Percentiles rank a stretch among this genome's conserved stretches.
Evolutionary conservation across 1,140 invertebrate species (phyloP).

Genomic region (Copidosoma floridanum): DNA sequence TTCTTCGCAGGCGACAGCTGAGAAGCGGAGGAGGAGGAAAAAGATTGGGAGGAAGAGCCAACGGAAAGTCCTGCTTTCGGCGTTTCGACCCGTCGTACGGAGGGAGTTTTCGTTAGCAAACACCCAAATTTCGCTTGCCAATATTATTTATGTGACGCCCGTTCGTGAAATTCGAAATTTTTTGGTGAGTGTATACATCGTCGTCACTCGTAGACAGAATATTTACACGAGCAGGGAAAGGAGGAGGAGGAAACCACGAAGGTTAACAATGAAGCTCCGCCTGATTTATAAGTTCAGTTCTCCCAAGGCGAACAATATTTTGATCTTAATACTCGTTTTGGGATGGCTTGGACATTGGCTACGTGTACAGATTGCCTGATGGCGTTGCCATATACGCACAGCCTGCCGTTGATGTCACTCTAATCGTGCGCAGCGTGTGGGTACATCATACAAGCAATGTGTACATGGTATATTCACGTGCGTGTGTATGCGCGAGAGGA

Average conservation of each 20-base stretch:
- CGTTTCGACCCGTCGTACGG: constrained; percentile 11
- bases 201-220: too few species aligned
- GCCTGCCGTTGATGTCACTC: constrained; percentile 52
- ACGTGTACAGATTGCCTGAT: constrained; percentile 47
- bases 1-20: too few species aligned
- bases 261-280: constrained; percentile 33
- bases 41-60: too few species aligned
- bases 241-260: constrained; percentile 13
- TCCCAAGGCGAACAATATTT: constrained; percentile 42
- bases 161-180: constrained; percentile 22
- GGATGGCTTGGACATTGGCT: constrained; percentile 39
- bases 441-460: not conserved
- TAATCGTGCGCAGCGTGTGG: constrained; percentile 10
- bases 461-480: too few species aligned
- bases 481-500: too few species aligned
- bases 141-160: constrained; percentile 24
- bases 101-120: constrained; percentile 5
- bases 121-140: constrained; percentile 10
- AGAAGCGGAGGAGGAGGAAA: too few species aligned
- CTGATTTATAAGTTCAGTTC: constrained; percentile 50
- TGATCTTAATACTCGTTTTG: constrained; percentile 42
- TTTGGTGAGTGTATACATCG: too few species aligned
- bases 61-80: too few species aligned
- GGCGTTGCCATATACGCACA: constrained; percentile 40
- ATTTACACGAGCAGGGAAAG: too few species aligned